Evolutionary conservation across 1,140 invertebrate genomes (phyloP).

Genomic region (Zaprionus kolodkinae): DNA sequence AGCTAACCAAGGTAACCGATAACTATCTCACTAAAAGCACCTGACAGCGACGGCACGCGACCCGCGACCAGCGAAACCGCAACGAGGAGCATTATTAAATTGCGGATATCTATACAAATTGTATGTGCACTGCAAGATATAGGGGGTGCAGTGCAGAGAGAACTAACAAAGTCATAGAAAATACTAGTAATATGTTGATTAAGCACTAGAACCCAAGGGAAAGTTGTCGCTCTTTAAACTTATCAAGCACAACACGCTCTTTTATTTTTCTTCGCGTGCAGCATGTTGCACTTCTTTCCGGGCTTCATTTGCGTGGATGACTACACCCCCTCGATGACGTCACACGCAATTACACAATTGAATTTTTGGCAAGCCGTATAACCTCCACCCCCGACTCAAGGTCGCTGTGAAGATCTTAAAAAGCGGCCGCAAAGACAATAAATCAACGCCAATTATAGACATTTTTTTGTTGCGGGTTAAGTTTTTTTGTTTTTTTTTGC

Average conservation of each 20-base stretch:
- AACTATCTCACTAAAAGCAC: constrained; percentile 51
- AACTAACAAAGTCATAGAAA: not conserved
- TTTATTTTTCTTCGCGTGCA: not conserved
- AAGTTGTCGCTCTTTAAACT: not conserved
- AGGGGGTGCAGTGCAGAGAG: not conserved
- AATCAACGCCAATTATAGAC: constrained; percentile 76
- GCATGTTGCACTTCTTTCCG: constrained; percentile 13
- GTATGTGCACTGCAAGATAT: not conserved
- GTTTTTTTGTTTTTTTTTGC: constrained; percentile 1
- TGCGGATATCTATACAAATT: constrained; percentile 40
- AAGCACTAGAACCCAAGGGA: not conserved
- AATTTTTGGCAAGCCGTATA: constrained; percentile 52
- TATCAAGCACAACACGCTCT: not conserved
- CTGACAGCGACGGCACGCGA: constrained; percentile 49
- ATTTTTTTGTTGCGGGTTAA: constrained; percentile 29
- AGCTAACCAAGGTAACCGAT: constrained; percentile 40
- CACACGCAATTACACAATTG: constrained; percentile 61
- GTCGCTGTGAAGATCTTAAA: constrained; percentile 42
- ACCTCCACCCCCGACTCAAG: constrained; percentile 33
- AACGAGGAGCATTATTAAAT: constrained; percentile 56
- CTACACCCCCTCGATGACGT: not conserved
- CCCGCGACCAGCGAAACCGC: constrained; percentile 41
- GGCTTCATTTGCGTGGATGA: constrained; percentile 5
- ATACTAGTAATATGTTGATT: not conserved
- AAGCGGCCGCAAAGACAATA: constrained; percentile 67